Conservation (phyloP, 37 sponge, comb jelly and placozoan genomes). For the Mnemiopsis leidyi region DNA sequence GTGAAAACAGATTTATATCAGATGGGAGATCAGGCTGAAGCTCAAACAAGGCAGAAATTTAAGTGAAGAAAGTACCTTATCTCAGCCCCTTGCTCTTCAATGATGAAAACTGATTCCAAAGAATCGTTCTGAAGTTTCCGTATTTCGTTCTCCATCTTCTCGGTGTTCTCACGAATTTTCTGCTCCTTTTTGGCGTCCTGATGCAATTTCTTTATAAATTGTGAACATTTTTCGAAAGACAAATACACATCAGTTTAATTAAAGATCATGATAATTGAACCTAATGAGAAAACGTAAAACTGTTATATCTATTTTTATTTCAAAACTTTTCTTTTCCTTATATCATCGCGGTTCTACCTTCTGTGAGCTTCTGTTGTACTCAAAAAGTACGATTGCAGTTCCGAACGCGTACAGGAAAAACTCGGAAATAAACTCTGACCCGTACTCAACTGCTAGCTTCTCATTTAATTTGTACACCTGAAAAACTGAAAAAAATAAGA, state of each 20-base stretch:
- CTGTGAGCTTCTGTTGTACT: neutral
- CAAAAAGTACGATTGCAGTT: neutral
- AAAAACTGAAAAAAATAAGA: neutral
- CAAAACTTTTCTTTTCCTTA: no score
- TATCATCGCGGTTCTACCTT: no score
- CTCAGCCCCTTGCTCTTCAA: slow-evolving; percentile 42
- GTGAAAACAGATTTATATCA: neutral
- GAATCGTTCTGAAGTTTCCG: neutral
- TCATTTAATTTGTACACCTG: slow-evolving; percentile 57
- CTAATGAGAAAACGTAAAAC: no score
- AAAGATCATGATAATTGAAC: no score
- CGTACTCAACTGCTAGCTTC: slow-evolving; percentile 47
- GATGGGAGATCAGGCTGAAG: neutral
- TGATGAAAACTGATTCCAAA: neutral
- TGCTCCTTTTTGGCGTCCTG: no score
- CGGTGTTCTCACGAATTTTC: neutral
- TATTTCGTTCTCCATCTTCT: neutral
- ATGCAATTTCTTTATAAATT: no score
- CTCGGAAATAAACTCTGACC: slow-evolving; percentile 50
- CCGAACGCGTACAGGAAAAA: slow-evolving; percentile 39
- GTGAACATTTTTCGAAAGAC: no score
- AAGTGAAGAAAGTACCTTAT: neutral
- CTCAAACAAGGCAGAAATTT: neutral
- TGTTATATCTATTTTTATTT: no score
- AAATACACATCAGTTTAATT: no score